phyloP scores from a whole-genome alignment of 1,140 invertebrate species.

The Teleogryllus occipitalis region DNA sequence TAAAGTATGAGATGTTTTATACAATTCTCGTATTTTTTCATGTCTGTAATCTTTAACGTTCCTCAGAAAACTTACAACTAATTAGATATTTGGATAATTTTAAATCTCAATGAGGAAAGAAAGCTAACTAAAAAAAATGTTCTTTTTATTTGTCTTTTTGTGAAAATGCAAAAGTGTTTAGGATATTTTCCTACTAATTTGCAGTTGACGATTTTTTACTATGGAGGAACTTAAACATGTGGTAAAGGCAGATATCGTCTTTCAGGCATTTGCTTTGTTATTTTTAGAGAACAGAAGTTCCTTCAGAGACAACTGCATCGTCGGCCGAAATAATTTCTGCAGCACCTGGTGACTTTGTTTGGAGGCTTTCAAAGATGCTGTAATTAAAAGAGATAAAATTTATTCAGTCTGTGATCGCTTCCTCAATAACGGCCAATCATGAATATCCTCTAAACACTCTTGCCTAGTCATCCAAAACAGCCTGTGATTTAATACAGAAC shows the following conservation, averaged over 20 bases:
- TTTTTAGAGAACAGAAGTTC: conserved; percentile 39
- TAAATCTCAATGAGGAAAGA: conserved; percentile 15
- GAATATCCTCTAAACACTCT: too few relatives aligned
- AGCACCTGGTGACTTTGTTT: too few relatives aligned
- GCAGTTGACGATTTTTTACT: conserved; percentile 36
- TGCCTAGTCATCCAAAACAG: too few relatives aligned
- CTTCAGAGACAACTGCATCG: too few relatives aligned
- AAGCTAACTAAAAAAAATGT: conserved; percentile 15
- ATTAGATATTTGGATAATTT: conserved; percentile 6
- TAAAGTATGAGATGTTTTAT: background rate
- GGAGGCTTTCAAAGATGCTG: too few relatives aligned
- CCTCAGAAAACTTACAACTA: conserved; percentile 12
- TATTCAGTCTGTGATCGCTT: too few relatives aligned
- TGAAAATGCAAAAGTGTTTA: conserved; percentile 37
- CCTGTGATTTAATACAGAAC: too few relatives aligned
- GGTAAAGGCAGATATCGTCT: conserved; percentile 29
- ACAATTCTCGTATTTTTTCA: conserved; percentile 20
- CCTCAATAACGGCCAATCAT: too few relatives aligned
- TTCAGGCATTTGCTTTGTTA: conserved; percentile 38
- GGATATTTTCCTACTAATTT: conserved; percentile 45
- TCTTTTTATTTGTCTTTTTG: conserved; percentile 12
- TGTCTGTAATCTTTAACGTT: conserved; percentile 24
- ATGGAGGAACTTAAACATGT: background rate
- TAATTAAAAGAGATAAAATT: too few relatives aligned
- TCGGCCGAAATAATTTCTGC: too few relatives aligned